Conservation (phyloP, 2,888 invertebrate species). For the Mantis religiosa region DNA sequence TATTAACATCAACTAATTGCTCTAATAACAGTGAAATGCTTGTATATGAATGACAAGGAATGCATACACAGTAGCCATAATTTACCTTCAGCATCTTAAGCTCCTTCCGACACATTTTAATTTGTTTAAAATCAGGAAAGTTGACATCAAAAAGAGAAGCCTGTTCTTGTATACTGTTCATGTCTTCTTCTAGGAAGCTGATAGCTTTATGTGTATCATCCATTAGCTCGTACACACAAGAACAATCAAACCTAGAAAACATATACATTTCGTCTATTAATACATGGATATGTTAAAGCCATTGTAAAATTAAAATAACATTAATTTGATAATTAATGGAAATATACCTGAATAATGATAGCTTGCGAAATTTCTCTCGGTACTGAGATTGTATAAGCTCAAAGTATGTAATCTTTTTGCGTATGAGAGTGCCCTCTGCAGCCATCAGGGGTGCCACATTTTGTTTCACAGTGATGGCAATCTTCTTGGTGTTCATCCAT, state of each 20-base stretch:
- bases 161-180: slow-evolving; percentile 63
- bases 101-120: slow-evolving; percentile 72
- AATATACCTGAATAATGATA: slow-evolving; percentile 46
- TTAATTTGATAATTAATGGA: not conserved
- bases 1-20: too few species aligned
- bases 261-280: not conserved
- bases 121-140: slow-evolving; percentile 74
- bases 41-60: too few species aligned
- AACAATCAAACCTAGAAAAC: slow-evolving; percentile 58
- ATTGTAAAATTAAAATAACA: too few species aligned
- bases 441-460: slow-evolving; percentile 83
- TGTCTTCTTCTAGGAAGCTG: slow-evolving; percentile 61
- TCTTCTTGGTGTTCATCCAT: slow-evolving; percentile 82
- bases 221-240: slow-evolving; percentile 62
- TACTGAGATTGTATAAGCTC: slow-evolving; percentile 74
- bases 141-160: slow-evolving; percentile 81
- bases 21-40: too few species aligned
- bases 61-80: not conserved
- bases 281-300: too few species aligned
- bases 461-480: slow-evolving; percentile 78
- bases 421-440: slow-evolving; percentile 81
- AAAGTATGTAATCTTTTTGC: slow-evolving; percentile 75
- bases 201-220: slow-evolving; percentile 68
- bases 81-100: slow-evolving; percentile 66
- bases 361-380: slow-evolving; percentile 65